These are phyloP conservation scores for Spilogale gracilis DNA, from an alignment of 2,113 vertebrate genomes.

Conservation along the genomic window DNA sequence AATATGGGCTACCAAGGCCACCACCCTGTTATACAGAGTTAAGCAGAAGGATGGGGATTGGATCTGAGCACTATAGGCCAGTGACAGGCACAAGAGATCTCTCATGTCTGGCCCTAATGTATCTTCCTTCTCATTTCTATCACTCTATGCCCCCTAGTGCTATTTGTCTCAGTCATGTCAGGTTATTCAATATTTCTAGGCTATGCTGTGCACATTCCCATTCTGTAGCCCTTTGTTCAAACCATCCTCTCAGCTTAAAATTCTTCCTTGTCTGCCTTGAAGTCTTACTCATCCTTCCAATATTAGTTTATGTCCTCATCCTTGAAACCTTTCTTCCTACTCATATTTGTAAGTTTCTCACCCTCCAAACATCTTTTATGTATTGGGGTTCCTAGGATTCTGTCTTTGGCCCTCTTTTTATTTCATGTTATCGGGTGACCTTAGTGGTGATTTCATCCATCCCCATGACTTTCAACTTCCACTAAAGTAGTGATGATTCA, in stretches of 20 bases:
- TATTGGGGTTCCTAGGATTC: not conserved
- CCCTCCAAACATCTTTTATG: not conserved
- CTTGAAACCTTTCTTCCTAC: not conserved
- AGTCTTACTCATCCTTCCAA: not conserved
- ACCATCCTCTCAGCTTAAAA: not conserved
- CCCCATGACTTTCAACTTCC: conserved; percentile 46
- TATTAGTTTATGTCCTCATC: not conserved
- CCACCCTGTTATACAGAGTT: not conserved
- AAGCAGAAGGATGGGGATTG: not conserved
- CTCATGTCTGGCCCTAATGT: not conserved
- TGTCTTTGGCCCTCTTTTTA: not conserved
- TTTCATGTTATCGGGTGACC: not conserved
- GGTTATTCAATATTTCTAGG: not conserved
- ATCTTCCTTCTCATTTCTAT: not conserved
- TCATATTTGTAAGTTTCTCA: not conserved
- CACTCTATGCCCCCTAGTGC: not conserved
- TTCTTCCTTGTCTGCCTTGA: not conserved
- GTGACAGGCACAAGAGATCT: not conserved
- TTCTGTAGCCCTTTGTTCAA: not conserved
- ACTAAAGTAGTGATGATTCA: conserved; percentile 29
- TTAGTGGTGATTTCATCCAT: conserved; percentile 14
- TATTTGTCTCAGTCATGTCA: not conserved
- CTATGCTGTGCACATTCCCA: not conserved
- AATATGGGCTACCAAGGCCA: not conserved
- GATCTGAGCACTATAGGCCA: not conserved